phyloP scores from a whole-genome alignment of 1,140 invertebrate genomes.

The Tigriopus japonicus region DNA sequence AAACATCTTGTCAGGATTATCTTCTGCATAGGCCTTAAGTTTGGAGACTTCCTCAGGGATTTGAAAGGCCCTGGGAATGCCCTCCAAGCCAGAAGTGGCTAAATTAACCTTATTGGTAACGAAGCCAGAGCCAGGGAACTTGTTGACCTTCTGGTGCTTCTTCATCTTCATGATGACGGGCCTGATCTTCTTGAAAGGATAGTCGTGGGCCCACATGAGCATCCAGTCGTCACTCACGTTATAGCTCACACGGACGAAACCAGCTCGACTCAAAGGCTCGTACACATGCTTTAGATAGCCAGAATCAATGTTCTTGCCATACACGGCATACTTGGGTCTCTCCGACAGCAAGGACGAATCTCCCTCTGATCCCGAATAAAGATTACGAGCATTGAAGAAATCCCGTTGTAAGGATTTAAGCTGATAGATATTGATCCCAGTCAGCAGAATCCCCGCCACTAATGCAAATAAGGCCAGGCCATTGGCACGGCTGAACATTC shows the following conservation, averaged over 20 bases:
- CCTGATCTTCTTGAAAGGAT: slow-evolving; percentile 51
- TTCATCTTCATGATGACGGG: slow-evolving; percentile 40
- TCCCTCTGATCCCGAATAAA: too few species aligned
- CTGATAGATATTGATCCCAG: too few species aligned
- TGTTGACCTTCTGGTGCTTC: slow-evolving; percentile 62
- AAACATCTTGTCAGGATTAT: slow-evolving; percentile 51
- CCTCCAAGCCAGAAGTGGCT: slow-evolving; percentile 49
- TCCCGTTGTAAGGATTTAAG: too few species aligned
- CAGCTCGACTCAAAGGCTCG: slow-evolving; percentile 45
- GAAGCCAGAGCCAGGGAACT: slow-evolving; percentile 83
- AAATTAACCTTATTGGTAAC: slow-evolving; percentile 87
- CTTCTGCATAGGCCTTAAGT: slow-evolving; percentile 45
- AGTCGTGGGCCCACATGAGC: slow-evolving; percentile 80
- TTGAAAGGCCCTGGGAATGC: slow-evolving; percentile 69
- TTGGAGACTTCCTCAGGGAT: slow-evolving; percentile 53
- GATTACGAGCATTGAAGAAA: too few species aligned
- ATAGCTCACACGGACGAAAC: slow-evolving; percentile 31
- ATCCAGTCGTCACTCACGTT: slow-evolving; percentile 44
- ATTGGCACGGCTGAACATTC: too few species aligned
- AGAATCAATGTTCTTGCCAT: slow-evolving; percentile 24
- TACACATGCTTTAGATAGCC: slow-evolving; percentile 58
- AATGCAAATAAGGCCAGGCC: too few species aligned
- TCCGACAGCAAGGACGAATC: too few species aligned
- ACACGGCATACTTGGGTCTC: slow-evolving; percentile 3
- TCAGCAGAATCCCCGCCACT: too few species aligned